Evolutionary conservation across 2,888 invertebrate species (phyloP).

Genomic region (Anoncus sp.): DNA sequence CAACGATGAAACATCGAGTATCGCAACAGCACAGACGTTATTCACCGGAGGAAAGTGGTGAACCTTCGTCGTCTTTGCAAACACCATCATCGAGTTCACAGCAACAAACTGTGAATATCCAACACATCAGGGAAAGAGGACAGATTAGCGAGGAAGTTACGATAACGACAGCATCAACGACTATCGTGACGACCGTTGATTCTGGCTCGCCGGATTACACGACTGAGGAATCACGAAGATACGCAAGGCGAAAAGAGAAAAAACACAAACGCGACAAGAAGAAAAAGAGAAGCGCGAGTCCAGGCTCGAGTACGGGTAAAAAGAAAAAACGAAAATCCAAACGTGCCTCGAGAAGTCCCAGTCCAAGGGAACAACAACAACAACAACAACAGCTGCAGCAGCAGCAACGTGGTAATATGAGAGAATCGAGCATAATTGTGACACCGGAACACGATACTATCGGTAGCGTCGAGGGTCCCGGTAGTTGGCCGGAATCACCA

Average conservation of each 20-base stretch:
- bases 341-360: constrained; percentile 88
- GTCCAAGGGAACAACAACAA: constrained; percentile 79
- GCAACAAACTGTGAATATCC: constrained; percentile 35
- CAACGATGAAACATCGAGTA: constrained; percentile 42
- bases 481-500: constrained; percentile 84
- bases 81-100: constrained; percentile 52
- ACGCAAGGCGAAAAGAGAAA: constrained; percentile 80
- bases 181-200: background rate
- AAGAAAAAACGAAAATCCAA: constrained; percentile 88
- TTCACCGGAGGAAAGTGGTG: constrained; percentile 74
- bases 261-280: constrained; percentile 88
- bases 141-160: background rate
- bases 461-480: constrained; percentile 43
- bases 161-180: background rate
- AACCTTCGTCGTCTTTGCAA: constrained; percentile 15
- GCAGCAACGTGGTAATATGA: background rate
- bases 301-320: constrained; percentile 87
- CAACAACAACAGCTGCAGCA: constrained; percentile 24
- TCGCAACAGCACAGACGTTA: constrained; percentile 71
- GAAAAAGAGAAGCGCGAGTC: constrained; percentile 86
- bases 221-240: constrained; percentile 74
- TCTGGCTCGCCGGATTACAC: constrained; percentile 73
- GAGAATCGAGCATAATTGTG: constrained; percentile 64
- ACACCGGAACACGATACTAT: constrained; percentile 83
- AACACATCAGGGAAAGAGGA: constrained; percentile 60